These are phyloP conservation scores for Eonycteris spelaea DNA, from an alignment of 2,113 vertebrate species.

Conservation along the genomic window DNA sequence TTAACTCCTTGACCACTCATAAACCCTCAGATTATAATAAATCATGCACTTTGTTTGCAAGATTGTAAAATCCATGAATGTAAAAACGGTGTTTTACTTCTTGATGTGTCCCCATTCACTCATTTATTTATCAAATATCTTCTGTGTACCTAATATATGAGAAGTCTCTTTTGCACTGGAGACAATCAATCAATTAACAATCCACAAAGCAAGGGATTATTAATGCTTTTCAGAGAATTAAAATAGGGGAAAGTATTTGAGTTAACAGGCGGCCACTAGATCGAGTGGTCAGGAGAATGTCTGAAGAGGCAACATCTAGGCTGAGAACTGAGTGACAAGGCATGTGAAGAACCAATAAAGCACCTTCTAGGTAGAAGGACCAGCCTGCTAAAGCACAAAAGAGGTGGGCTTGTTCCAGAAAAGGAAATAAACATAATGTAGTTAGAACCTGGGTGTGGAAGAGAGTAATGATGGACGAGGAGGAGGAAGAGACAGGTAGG, in stretches of 20 bases:
- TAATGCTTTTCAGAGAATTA: constrained; percentile 1
- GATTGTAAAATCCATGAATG: background rate
- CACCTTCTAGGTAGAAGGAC: background rate
- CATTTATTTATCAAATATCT: background rate
- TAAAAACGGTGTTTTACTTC: background rate
- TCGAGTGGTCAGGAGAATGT: background rate
- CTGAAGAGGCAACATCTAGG: background rate
- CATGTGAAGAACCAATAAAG: background rate
- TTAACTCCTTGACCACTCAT: background rate
- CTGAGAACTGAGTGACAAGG: background rate
- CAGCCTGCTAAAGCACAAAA: background rate
- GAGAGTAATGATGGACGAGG: background rate
- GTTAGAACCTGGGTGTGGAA: background rate
- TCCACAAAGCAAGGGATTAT: background rate
- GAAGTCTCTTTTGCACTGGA: background rate
- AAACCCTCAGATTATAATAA: background rate
- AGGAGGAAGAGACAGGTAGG: background rate
- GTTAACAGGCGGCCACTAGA: background rate
- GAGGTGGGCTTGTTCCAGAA: background rate
- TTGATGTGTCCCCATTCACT: background rate
- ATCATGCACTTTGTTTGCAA: background rate
- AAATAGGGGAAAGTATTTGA: background rate
- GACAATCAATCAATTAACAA: background rate
- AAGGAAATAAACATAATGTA: background rate
- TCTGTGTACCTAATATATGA: background rate